Percentiles rank a stretch among this genome's conserved stretches.
Evolutionary conservation across 2,113 vertebrate species (phyloP).

Genomic region (Potamarius usumacintae): DNA sequence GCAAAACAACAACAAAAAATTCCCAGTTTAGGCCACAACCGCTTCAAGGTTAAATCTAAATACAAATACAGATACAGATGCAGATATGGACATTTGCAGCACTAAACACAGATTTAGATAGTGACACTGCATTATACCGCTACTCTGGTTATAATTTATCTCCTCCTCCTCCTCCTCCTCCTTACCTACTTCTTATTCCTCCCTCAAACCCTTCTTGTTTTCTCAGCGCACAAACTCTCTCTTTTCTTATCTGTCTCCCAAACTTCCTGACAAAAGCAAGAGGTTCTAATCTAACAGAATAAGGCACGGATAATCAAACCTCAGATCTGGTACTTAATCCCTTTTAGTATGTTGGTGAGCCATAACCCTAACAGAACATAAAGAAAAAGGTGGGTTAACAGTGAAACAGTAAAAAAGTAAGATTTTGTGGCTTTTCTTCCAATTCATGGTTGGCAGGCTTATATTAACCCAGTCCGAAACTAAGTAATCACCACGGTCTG

Average conservation of each 20-base stretch:
- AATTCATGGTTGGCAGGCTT: conserved; percentile 62
- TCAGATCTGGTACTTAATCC: conserved; percentile 52
- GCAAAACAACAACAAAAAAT: neutral
- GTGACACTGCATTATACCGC: neutral
- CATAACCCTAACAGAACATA: conserved; percentile 61
- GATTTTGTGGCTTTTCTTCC: conserved; percentile 60
- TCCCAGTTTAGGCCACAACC: neutral
- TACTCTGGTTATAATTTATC: conserved; percentile 8
- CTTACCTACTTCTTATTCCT: neutral
- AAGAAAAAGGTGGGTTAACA: conserved; percentile 61
- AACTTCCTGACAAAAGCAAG: conserved; percentile 40
- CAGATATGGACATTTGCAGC: neutral
- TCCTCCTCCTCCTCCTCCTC: neutral
- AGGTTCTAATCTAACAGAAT: conserved; percentile 26
- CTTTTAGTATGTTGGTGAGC: conserved; percentile 17
- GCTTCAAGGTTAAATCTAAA: neutral
- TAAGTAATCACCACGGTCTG: conserved; percentile 59
- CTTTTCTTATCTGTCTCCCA: conserved; percentile 43
- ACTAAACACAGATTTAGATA: neutral
- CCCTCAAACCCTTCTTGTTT: conserved; percentile 3
- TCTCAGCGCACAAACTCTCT: neutral
- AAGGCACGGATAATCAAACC: conserved; percentile 38
- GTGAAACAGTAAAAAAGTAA: conserved; percentile 49
- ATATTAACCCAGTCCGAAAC: conserved; percentile 65
- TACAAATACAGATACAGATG: neutral